Evolutionary conservation across 2,888 invertebrate species (phyloP).

Genomic region (Drosophila lacicola): DNA sequence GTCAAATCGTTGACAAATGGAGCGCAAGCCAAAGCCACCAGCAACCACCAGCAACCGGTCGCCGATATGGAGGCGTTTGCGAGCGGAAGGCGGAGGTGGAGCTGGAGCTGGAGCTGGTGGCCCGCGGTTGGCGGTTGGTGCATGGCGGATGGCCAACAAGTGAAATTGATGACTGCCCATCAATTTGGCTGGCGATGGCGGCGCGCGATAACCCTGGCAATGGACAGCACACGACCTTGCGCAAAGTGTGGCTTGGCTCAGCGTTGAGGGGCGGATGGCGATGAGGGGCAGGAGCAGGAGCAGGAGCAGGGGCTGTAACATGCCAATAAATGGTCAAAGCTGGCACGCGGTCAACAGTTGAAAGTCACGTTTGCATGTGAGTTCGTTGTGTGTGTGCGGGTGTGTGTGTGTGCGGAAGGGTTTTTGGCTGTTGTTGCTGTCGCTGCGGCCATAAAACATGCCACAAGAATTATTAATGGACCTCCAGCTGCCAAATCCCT

Average conservation of each 20-base stretch:
- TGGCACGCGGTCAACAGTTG: slow-evolving; percentile 72
- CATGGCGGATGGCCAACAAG: slow-evolving; percentile 63
- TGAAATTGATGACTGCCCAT: slow-evolving; percentile 79
- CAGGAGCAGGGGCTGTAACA: slow-evolving; percentile 29
- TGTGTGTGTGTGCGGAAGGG: slow-evolving; percentile 42
- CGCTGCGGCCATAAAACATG: slow-evolving; percentile 68
- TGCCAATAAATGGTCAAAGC: slow-evolving; percentile 74
- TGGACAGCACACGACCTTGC: slow-evolving; percentile 65
- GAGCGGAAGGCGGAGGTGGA: neutral
- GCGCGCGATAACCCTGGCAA: slow-evolving; percentile 56
- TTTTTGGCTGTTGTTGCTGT: slow-evolving; percentile 38
- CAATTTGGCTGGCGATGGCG: slow-evolving; percentile 67
- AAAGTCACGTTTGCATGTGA: slow-evolving; percentile 77
- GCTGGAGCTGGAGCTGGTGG: neutral
- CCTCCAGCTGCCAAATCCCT: slow-evolving; percentile 46
- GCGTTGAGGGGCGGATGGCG: neutral
- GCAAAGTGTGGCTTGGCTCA: neutral
- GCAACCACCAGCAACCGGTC: slow-evolving; percentile 34
- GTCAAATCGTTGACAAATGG: slow-evolving; percentile 60
- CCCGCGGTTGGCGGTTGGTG: neutral
- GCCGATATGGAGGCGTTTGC: neutral
- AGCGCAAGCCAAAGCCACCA: slow-evolving; percentile 29
- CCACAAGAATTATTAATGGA: slow-evolving; percentile 81
- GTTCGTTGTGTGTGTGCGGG: slow-evolving; percentile 2
- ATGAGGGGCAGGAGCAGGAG: neutral